These are phyloP conservation scores for Mus spicilegus DNA, from an alignment of 2,113 vertebrate species.

Conservation along the genomic window DNA sequence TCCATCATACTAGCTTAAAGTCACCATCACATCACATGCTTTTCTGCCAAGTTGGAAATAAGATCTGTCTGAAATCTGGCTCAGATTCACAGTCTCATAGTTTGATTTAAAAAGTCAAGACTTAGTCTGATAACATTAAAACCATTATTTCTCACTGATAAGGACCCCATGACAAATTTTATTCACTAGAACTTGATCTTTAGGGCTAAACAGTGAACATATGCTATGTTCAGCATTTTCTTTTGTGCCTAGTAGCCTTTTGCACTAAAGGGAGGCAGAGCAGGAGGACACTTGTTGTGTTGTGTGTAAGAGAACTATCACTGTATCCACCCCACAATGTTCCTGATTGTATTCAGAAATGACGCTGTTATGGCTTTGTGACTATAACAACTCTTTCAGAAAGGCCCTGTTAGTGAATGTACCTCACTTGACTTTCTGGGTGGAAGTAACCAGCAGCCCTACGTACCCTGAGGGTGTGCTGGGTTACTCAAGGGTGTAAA, in stretches of 20 bases:
- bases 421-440: neutral
- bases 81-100: neutral
- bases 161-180: conserved; percentile 16
- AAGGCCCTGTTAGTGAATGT: neutral
- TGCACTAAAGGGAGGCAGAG: neutral
- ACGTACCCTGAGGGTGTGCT: neutral
- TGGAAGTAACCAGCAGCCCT: neutral
- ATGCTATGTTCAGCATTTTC: neutral
- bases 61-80: neutral
- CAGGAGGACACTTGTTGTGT: neutral
- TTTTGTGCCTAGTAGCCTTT: conserved; percentile 27
- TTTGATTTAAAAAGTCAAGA: conserved; percentile 35
- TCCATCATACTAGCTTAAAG: neutral
- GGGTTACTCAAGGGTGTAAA: neutral
- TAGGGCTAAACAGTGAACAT: neutral
- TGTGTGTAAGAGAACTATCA: neutral
- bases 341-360: conserved; percentile 1
- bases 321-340: neutral
- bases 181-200: conserved; percentile 14
- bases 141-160: conserved; percentile 29
- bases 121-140: conserved; percentile 55
- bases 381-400: neutral
- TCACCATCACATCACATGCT: neutral
- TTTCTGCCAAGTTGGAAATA: conserved; percentile 36
- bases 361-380: neutral